Base-by-base conservation (phyloP, 1,140 invertebrate genomes). In the Drosophila varians region DNA sequence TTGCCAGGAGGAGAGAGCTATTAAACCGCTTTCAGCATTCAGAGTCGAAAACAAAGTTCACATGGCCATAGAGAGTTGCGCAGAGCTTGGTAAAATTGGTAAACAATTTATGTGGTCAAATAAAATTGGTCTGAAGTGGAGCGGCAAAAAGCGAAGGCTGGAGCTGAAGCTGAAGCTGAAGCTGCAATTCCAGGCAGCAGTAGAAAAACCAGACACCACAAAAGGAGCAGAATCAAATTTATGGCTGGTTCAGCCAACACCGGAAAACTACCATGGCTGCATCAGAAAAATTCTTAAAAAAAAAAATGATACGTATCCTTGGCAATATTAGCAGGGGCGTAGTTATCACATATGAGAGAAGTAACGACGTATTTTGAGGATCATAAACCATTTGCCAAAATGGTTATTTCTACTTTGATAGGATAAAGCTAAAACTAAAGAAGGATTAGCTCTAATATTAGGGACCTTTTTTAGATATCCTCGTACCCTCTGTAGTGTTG, bases 41-140 rank as follows among this genome's bases (percentile, higher is more conserved):
- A 36, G 21, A 72, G 49, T 42, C 42, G 36, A 21, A 25, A 18
- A 40, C 61, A 28, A n/a, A 38, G 38, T 7, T 18, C 16, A 16
- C 16, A 40, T 12, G 21, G 26, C 18, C 26, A 40, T 25, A 40
- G 28, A 56, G 31, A 61, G 38, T 18, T 52, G 43, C 16, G 43
- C 48, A 40, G 46, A 49, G 40, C 34, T 72, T 61, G 56, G 53
- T 58, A 66, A 68, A 82, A 77, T 73, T 73, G 70, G 69, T 72
- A 72, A 72, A 72, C 69, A 72, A 72, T 72, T 72, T 72, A 72
- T 72, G 69, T 72, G 69, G 68, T 72, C 68, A 72, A 72, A 72
- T 72, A 72, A 72, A 72, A 72, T 62, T 38, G 48, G 31, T 52
- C 26, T 54, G 34, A 45, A 70, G 23, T 45, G 66, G 26, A 58